Percentiles rank a stretch among this genome's conserved stretches.
phyloP scores from a whole-genome alignment of 2,113 vertebrate genomes.

The Tylochromis polylepis region DNA sequence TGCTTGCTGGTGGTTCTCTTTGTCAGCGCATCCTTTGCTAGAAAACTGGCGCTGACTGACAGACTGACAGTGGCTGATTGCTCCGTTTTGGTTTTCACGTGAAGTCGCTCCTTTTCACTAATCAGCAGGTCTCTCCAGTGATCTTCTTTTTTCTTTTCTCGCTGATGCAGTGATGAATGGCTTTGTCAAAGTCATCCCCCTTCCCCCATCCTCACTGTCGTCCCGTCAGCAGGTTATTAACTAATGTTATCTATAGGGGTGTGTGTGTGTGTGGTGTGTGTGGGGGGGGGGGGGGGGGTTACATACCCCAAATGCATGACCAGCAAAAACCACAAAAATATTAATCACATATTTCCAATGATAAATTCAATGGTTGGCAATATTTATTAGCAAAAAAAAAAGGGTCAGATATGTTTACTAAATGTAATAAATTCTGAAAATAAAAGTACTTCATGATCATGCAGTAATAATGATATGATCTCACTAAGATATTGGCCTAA shows the following conservation, averaged over 20 bases:
- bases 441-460: neutral
- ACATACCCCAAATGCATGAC: neutral
- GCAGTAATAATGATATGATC: neutral
- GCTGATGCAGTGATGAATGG: slow-evolving; percentile 5
- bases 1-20: neutral
- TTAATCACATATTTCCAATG: neutral
- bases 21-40: slow-evolving; percentile 7
- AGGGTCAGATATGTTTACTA: neutral
- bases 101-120: slow-evolving; percentile 17
- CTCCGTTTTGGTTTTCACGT: slow-evolving; percentile 5
- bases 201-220: neutral
- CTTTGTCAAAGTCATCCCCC: neutral
- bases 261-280: neutral
- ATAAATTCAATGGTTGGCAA: neutral
- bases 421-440: neutral
- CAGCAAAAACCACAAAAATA: neutral
- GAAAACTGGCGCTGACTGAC: neutral
- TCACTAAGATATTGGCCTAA: neutral
- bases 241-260: neutral
- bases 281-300: too few species aligned
- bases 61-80: neutral
- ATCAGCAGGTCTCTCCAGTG: slow-evolving; percentile 11
- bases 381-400: neutral
- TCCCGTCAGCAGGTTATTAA: neutral
- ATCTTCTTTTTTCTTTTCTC: neutral